Base-by-base conservation (phyloP, 2,797 vertebrate species). In the Cheirogaleus major region DNA sequence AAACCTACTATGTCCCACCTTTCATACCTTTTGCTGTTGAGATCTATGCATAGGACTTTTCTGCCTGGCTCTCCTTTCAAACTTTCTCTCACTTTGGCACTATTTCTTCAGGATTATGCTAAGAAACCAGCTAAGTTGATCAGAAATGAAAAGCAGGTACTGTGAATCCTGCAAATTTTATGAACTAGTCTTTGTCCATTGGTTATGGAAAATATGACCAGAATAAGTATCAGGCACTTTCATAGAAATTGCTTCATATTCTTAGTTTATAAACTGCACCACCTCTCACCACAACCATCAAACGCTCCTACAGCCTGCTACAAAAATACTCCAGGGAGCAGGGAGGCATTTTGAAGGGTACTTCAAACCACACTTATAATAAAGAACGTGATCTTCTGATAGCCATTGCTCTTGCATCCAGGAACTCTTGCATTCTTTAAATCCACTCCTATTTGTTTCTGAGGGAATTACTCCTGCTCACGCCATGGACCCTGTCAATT, bases 101-200 rank as follows among this genome's bases (percentile, higher is more conserved):
- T 45, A 45, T n/a, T 95, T 89, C 75, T 84, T 93, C 59, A 76
- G 45, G 45, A 45, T 45, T 22, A 83, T 45, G 17, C 17, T 57
- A 70, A 73, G 41, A 67, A 20, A 73, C 11, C 35, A 48, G 22
- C 5, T 82, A 87, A 35, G 4, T 2, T 63, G 50, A 76, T 52
- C 48, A 63, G 14, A 90, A 91, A 63, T 84, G 32, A 93, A 97
- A 94, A 61, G 4, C 32, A 85, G 32, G 7, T 55, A 52, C n/a
- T 35, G 52, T 7, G n/a, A 27, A 27, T 89, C 63, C 50, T 76
- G 93, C 57, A 75, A 59, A 38, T 75, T 79, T 80, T 69, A 11
- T 57, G 18, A 70, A 78, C 4, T 72, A 73, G 38, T 81, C 25
- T 85, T 78, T 80, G 18, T 87, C 41, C 27, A 55, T 35, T 48